Evolutionary conservation across 1,140 invertebrate genomes (phyloP).

Genomic region (Conus betulinus): DNA sequence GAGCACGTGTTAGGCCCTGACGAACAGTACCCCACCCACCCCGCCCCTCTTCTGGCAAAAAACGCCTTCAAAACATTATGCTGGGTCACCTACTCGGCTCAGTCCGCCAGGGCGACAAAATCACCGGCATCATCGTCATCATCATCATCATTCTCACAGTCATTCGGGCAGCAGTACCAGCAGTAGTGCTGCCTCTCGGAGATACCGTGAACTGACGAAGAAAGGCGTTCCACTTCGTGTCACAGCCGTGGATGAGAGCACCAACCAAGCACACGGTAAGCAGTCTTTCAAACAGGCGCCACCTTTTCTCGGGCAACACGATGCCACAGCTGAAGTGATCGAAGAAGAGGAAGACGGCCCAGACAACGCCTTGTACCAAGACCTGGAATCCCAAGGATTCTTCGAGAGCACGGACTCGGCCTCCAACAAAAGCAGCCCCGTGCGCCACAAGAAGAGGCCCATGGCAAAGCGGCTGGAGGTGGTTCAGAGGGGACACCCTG

Average conservation of each 20-base stretch:
- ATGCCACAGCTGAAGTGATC: conserved; percentile 45
- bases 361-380: conserved; percentile 55
- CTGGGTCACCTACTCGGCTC: background rate
- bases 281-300: background rate
- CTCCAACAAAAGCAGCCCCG: conserved; percentile 32
- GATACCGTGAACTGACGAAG: conserved; percentile 64
- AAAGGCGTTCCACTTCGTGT: conserved; percentile 63
- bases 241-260: conserved; percentile 56
- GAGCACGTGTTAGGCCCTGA: conserved; percentile 28
- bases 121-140: conserved; percentile 20
- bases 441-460: background rate
- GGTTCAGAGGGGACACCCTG: conserved; percentile 18
- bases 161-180: conserved; percentile 36
- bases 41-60: background rate
- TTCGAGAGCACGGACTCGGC: conserved; percentile 47
- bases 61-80: background rate
- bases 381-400: conserved; percentile 61
- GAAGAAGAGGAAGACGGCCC: conserved; percentile 44
- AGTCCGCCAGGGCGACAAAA: conserved; percentile 2
- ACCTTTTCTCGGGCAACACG: background rate
- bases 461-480: conserved; percentile 20
- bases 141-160: conserved; percentile 5
- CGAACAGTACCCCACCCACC: conserved; percentile 28
- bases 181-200: conserved; percentile 52
- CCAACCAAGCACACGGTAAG: background rate